These are phyloP conservation scores for Protobothrops mucrosquamatus DNA, from an alignment of 2,113 vertebrate genomes.

Conservation along the genomic window DNA sequence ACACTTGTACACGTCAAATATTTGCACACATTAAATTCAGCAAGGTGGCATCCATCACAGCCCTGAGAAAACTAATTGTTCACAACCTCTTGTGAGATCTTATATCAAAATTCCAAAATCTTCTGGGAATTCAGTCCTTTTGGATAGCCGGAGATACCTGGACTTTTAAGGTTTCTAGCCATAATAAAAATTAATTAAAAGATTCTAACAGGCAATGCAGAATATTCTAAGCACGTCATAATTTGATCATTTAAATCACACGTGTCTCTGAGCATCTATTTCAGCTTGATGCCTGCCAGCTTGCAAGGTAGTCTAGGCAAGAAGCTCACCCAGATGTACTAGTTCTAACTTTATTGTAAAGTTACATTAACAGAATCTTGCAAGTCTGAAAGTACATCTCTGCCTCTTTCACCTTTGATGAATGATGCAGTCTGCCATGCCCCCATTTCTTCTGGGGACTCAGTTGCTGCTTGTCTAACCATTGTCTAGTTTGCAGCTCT, in stretches of 20 bases:
- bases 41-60: neutral
- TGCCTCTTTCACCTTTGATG: neutral
- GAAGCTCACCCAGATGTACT: neutral
- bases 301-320: neutral
- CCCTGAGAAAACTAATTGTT: neutral
- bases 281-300: neutral
- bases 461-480: neutral
- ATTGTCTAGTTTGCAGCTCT: neutral
- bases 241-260: neutral
- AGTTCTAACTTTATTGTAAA: neutral
- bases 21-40: neutral
- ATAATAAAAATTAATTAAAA: neutral
- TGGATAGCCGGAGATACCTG: neutral
- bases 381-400: neutral
- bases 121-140: neutral
- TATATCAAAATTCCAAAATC: neutral
- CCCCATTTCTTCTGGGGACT: neutral
- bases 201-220: neutral
- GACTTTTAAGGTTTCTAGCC: neutral
- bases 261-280: neutral
- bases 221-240: neutral
- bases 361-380: neutral
- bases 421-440: neutral
- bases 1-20: neutral
- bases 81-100: neutral